Evolutionary conservation across 2,113 vertebrate genomes (phyloP), one percentile per base, ranked within the genome.

Genomic region (Lycaon pictus): DNA sequence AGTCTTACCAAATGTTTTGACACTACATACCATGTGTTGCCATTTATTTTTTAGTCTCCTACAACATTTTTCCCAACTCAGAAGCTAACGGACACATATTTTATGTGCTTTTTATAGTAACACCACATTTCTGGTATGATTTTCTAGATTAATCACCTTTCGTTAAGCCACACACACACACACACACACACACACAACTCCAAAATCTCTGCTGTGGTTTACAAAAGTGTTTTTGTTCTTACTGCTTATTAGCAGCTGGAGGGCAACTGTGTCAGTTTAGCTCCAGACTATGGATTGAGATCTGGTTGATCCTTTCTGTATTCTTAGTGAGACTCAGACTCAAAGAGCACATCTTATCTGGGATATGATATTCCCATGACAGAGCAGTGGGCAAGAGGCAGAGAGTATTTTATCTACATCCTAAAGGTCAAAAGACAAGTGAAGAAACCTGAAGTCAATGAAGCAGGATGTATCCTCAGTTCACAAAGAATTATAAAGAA

Each of bases 71-170:
- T n/a, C 23, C 48, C 12, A 19, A 29, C 20, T 32, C 20, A 55
- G 56, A 85, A 85, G 10, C 0, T 48, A 71, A 25, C 32, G 43
- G 43, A 74, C 29, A 17, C 4, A 19, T 25, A 23, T 29, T 77
- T 93, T 60, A 51, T 4, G 0, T 67, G 37, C 56, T 90, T 88
- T 55, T 8, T 23, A 25, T 32, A 82, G 27, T 55, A 93, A 83
- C 6, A 29, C 1, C 15, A 82, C 35, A 90, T 60, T 74, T 86
- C 27, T n/a, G 19, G 19, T n/a, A 35, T 0, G 3, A 51, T 92
- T 90, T 93, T 88, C 48, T 83, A 62, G 27, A 92, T 51, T 53
- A 92, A 81, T 48, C 17, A 15, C 2, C 20, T 81, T 82, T 82
- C 4, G 32, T 86, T 53, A 86, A 48, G 11, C n/a, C 55, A n/a